These are phyloP conservation scores for Petrocephalus schoutedeni DNA, from an alignment of 2,797 vertebrate genomes.

Conservation along the genomic window DNA sequence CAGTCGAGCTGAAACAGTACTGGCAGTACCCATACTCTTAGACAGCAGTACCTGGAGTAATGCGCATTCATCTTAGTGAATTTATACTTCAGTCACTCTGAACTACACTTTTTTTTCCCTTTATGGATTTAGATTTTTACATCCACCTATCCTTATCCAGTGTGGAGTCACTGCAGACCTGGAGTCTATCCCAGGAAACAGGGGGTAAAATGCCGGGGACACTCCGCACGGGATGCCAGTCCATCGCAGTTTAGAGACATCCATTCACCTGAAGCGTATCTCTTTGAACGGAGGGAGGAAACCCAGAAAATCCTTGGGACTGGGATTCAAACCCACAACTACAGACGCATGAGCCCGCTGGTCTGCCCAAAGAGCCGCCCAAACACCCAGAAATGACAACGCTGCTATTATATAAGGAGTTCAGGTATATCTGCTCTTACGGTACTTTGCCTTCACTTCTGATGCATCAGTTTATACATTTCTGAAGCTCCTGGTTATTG, in stretches of 20 bases:
- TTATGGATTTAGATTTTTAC: neutral
- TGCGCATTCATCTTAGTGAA: neutral
- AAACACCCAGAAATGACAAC: neutral
- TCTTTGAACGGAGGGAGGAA: neutral
- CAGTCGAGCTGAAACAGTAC: neutral
- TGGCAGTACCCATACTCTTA: neutral
- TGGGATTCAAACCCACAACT: neutral
- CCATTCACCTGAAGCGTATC: neutral
- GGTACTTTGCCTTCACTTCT: neutral
- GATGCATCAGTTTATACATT: slow-evolving; percentile 50
- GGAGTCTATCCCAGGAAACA: neutral
- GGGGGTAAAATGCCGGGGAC: neutral
- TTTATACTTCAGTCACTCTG: neutral
- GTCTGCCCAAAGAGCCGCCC: neutral
- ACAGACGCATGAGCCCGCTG: neutral
- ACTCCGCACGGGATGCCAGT: neutral
- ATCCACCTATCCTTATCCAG: neutral
- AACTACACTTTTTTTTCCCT: neutral
- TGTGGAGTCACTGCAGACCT: neutral
- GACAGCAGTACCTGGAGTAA: neutral
- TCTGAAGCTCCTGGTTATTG: slow-evolving; percentile 49
- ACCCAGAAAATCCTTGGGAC: neutral
- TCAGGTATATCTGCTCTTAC: neutral
- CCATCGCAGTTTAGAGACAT: neutral
- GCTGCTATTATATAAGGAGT: neutral